These are phyloP conservation scores for Phallusia fumigata DNA, from an alignment of 23 tunicate species.

Conservation along the genomic window DNA sequence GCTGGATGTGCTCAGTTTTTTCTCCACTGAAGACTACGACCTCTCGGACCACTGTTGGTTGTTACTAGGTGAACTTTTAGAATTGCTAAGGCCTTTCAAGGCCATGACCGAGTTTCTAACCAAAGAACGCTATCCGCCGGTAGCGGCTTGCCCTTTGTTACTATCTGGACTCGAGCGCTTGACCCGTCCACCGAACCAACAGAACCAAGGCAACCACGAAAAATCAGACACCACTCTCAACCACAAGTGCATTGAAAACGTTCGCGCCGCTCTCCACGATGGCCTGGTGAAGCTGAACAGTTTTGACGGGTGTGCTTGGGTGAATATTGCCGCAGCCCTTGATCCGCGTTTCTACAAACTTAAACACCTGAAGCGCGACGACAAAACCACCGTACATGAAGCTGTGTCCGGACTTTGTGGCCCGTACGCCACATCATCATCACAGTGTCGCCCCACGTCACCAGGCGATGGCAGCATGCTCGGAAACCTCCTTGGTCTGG, in stretches of 20 bases:
- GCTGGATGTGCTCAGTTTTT: no score
- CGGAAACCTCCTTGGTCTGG: neutral
- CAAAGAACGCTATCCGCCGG: conserved; percentile 2
- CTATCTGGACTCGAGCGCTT: conserved; percentile 29
- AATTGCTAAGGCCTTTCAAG: conserved; percentile 19
- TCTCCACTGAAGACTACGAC: neutral
- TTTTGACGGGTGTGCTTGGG: conserved; percentile 14
- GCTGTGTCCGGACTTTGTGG: neutral
- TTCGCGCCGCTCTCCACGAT: neutral
- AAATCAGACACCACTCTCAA: no score
- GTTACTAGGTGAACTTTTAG: neutral
- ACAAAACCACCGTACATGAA: neutral
- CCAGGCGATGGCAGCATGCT: neutral
- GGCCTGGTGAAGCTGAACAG: conserved; percentile 2
- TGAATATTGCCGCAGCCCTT: conserved; percentile 31
- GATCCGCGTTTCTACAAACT: conserved; percentile 43
- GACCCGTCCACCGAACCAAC: neutral
- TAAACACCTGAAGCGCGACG: conserved; percentile 14
- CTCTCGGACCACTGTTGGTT: neutral
- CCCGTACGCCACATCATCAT: neutral
- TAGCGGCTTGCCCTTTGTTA: conserved; percentile 24
- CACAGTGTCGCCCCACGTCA: neutral
- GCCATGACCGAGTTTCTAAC: conserved; percentile 17
- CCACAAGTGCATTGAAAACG: neutral
- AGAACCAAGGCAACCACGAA: neutral